A percentile compares a stretch with the other conserved stretches of the same genome.
Conservation (phyloP, 1,140 invertebrate species). For the Drosophila orena region DNA sequence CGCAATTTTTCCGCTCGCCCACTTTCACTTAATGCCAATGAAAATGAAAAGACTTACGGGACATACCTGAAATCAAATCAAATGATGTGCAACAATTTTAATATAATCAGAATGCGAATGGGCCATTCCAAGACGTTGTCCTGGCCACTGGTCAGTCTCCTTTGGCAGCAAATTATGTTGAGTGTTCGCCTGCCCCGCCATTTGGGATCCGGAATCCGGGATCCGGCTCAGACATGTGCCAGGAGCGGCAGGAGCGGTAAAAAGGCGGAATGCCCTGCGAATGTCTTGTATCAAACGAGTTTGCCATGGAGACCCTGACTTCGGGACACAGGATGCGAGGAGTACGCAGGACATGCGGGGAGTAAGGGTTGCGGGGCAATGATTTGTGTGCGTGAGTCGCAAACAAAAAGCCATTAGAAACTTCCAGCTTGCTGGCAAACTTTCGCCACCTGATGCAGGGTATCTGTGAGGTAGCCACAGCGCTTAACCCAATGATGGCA, state of each 20-base stretch:
- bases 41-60: conserved; percentile 4
- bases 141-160: conserved; percentile 63
- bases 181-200: conserved; percentile 29
- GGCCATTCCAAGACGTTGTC: conserved; percentile 33
- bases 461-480: conserved; percentile 3
- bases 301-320: conserved; percentile 45
- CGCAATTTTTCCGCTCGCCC: background rate
- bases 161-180: conserved; percentile 51
- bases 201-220: conserved; percentile 3
- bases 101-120: conserved; percentile 53
- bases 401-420: conserved; percentile 76
- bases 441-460: conserved; percentile 27
- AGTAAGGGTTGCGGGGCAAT: conserved; percentile 37
- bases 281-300: conserved; percentile 55
- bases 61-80: conserved; percentile 47
- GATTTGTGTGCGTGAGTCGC: conserved; percentile 45
- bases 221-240: conserved; percentile 6
- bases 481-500: too few relatives aligned
- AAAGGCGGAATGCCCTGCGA: conserved; percentile 29
- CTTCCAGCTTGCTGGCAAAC: conserved; percentile 33
- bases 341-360: background rate
- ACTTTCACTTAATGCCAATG: conserved; percentile 5
- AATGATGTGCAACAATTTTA: conserved; percentile 75
- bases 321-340: too few relatives aligned
- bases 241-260: background rate